These are phyloP conservation scores for Drosophila nikananu DNA, from an alignment of 1,140 invertebrate species.

Conservation along the genomic window DNA sequence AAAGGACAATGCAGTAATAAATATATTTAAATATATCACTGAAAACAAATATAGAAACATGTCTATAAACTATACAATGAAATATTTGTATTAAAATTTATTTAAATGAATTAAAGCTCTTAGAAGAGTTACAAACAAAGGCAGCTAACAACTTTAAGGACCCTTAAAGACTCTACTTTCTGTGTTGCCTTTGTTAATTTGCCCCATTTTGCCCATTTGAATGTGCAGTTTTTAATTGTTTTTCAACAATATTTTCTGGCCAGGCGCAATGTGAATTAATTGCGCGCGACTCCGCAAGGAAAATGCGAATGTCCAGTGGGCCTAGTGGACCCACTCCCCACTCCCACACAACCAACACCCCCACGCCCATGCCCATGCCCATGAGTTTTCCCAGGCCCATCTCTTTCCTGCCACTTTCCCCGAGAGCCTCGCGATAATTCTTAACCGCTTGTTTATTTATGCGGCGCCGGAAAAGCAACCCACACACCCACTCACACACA, in stretches of 20 bases:
- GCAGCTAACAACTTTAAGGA: not conserved
- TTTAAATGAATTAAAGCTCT: not conserved
- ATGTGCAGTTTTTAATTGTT: slow-evolving; percentile 78
- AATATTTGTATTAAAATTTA: not conserved
- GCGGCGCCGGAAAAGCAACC: slow-evolving; percentile 69
- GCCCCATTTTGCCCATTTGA: slow-evolving; percentile 43
- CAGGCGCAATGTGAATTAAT: slow-evolving; percentile 60
- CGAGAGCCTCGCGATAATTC: slow-evolving; percentile 68
- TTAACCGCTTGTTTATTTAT: slow-evolving; percentile 82
- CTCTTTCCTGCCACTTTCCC: slow-evolving; percentile 12
- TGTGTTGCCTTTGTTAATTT: slow-evolving; percentile 51
- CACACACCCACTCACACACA: slow-evolving; percentile 41
- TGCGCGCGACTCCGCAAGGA: slow-evolving; percentile 47
- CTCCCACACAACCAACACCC: not conserved
- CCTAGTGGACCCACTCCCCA: not conserved
- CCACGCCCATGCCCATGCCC: not conserved
- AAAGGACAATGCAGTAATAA: not conserved
- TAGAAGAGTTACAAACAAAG: not conserved
- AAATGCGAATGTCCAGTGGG: slow-evolving; percentile 33
- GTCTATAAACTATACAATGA: not conserved
- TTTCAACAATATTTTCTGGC: slow-evolving; percentile 70
- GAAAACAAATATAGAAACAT: not conserved
- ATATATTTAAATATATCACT: not conserved
- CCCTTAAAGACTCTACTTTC: not conserved
- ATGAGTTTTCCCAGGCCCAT: slow-evolving; percentile 13